These are phyloP conservation scores for Sebastes goodei DNA, from an alignment of 2,797 vertebrate genomes.

Conservation along the genomic window DNA sequence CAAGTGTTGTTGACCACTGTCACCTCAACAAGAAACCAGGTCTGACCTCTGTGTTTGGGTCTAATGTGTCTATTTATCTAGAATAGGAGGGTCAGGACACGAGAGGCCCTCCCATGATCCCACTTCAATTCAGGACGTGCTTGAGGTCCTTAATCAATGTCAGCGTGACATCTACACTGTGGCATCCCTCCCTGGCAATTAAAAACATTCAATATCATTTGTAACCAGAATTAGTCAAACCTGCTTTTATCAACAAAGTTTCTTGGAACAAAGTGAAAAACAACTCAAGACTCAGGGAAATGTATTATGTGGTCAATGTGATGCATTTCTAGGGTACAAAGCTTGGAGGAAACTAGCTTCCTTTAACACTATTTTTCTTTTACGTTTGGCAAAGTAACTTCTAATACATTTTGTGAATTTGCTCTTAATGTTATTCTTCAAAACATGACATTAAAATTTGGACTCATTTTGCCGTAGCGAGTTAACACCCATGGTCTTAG, in stretches of 20 bases:
- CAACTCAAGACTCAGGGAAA: neutral
- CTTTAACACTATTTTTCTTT: neutral
- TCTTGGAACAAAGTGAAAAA: neutral
- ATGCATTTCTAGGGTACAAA: neutral
- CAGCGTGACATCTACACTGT: neutral
- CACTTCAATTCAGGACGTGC: neutral
- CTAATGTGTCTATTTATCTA: neutral
- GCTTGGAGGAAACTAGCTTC: neutral
- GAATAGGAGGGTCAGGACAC: neutral
- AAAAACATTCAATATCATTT: neutral
- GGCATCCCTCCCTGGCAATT: neutral
- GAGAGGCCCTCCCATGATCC: neutral
- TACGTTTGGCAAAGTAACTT: neutral
- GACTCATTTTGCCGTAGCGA: neutral
- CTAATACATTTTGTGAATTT: neutral
- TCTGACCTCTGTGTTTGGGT: neutral
- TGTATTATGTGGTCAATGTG: neutral
- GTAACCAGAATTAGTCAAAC: neutral
- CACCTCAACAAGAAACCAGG: neutral
- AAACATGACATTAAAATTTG: slow-evolving; percentile 4
- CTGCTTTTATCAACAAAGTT: slow-evolving; percentile 3
- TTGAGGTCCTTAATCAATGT: slow-evolving; percentile 1
- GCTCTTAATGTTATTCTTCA: neutral
- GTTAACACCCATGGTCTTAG: slow-evolving; percentile 15
- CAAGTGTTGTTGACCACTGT: neutral